A percentile compares a stretch with the other conserved stretches of the same genome.
Evolutionary conservation across 2,797 vertebrate genomes (phyloP).

Genomic region (Varecia variegata): DNA sequence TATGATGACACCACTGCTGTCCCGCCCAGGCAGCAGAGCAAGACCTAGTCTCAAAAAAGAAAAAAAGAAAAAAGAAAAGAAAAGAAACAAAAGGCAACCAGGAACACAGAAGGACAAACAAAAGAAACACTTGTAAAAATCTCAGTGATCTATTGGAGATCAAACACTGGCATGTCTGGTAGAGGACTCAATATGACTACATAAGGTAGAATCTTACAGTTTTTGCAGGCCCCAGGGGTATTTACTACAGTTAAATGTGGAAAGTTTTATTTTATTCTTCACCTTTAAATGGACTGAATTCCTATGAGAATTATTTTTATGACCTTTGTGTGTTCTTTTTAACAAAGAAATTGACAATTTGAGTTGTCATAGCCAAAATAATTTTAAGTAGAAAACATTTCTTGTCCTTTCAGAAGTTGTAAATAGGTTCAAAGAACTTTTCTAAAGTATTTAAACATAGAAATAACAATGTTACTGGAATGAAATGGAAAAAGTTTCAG

Average conservation of each 20-base stretch:
- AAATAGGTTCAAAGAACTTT: conserved; percentile 15
- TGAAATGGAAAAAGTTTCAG: background rate
- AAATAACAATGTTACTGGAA: background rate
- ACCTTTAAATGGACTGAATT: conserved; percentile 31
- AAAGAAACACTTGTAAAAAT: conserved; percentile 17
- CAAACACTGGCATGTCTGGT: background rate
- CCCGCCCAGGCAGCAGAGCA: background rate
- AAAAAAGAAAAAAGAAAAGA: background rate
- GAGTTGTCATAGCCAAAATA: conserved; percentile 29
- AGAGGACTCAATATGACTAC: background rate
- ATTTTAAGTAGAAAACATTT: conserved; percentile 66
- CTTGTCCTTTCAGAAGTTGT: conserved; percentile 20
- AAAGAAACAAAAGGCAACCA: background rate
- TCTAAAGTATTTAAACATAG: background rate
- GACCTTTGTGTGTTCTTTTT: background rate
- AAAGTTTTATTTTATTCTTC: conserved; percentile 43
- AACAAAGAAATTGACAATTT: background rate
- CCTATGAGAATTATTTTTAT: conserved; percentile 59
- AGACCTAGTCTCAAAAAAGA: background rate
- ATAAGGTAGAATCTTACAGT: background rate
- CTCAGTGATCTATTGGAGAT: conserved; percentile 11
- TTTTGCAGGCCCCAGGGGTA: conserved; percentile 23
- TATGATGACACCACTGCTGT: background rate
- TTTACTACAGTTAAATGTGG: conserved; percentile 5
- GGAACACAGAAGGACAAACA: conserved; percentile 1